Conservation (phyloP, 2,888 invertebrate species). For the Platynereis dumerilii region DNA sequence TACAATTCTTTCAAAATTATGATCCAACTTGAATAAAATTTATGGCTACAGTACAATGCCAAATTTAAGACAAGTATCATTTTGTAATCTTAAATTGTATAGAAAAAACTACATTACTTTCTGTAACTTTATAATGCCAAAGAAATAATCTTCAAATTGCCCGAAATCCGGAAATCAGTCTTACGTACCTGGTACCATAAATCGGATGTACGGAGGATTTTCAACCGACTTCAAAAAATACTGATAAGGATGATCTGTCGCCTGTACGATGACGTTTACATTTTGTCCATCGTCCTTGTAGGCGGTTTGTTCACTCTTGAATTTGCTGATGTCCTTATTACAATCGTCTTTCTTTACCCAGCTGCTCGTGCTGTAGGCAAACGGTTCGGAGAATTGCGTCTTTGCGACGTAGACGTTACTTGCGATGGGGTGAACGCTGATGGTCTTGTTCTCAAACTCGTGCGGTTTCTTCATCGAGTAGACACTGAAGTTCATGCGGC, state of each 20-base stretch:
- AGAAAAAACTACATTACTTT: too few species aligned
- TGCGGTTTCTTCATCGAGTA: constrained; percentile 10
- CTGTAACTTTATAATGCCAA: too few species aligned
- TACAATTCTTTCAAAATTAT: too few species aligned
- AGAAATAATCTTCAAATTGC: too few species aligned
- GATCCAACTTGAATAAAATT: too few species aligned
- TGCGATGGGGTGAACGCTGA: constrained; percentile 21
- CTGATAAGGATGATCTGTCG: constrained; percentile 26
- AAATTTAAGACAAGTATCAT: too few species aligned
- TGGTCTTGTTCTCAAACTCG: constrained; percentile 9
- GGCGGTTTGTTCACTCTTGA: constrained; percentile 19
- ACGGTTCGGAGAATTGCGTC: constrained; percentile 52
- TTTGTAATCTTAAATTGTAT: too few species aligned
- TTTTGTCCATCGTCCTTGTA: constrained; percentile 18
- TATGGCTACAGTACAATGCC: too few species aligned
- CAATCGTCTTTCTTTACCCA: constrained; percentile 33
- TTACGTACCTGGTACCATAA: constrained; percentile 48
- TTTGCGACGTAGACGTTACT: constrained; percentile 29
- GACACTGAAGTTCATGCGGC: constrained; percentile 24
- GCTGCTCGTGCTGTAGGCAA: constrained; percentile 40
- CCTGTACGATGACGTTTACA: constrained; percentile 23
- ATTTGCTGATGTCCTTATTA: constrained; percentile 28
- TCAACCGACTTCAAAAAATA: constrained; percentile 46
- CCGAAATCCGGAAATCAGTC: too few species aligned
- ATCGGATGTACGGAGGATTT: constrained; percentile 47